These are phyloP conservation scores for Cerastis rubricosa DNA, from an alignment of 2,888 invertebrate species.

Conservation along the genomic window DNA sequence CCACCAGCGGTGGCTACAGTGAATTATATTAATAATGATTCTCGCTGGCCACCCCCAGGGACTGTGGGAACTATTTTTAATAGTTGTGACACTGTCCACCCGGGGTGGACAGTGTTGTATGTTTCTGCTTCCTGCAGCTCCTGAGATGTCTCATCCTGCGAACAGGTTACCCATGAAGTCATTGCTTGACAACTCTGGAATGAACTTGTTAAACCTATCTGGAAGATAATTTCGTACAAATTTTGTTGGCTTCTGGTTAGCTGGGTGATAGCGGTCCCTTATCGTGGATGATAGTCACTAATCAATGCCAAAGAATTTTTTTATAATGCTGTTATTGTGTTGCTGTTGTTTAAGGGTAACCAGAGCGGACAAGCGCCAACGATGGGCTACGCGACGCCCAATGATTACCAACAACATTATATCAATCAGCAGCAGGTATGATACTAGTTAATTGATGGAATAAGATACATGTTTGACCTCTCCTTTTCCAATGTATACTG, in stretches of 20 bases:
- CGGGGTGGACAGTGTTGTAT: too few relatives aligned
- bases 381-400: slow-evolving; percentile 81
- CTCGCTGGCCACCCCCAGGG: too few relatives aligned
- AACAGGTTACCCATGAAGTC: neutral
- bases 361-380: slow-evolving; percentile 83
- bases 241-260: neutral
- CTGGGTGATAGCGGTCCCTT: neutral
- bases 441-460: neutral
- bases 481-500: neutral
- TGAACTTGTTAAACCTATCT: neutral
- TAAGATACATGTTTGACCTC: neutral
- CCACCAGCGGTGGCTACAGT: too few relatives aligned
- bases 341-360: slow-evolving; percentile 79
- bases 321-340: neutral
- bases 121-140: neutral
- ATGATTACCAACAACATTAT: slow-evolving; percentile 86
- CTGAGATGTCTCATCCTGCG: neutral
- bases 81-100: too few relatives aligned
- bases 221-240: neutral
- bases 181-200: neutral
- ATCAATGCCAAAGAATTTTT: neutral
- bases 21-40: too few relatives aligned
- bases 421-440: slow-evolving; percentile 83
- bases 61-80: too few relatives aligned
- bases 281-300: neutral